These are phyloP conservation scores for Vanessa atalanta DNA, from an alignment of 1,140 invertebrate species.

Conservation along the genomic window DNA sequence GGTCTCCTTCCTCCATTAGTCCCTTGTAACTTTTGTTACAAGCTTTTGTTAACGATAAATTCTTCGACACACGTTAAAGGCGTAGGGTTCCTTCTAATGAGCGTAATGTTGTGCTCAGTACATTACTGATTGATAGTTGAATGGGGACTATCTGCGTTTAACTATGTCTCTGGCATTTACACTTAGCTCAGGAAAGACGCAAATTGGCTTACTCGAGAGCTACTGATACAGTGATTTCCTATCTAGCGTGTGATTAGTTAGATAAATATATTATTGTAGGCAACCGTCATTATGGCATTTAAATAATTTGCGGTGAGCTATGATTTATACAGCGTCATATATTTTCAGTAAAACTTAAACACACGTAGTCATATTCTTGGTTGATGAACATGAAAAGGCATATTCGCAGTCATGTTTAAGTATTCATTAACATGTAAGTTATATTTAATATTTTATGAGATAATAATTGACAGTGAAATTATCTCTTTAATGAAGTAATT, in stretches of 20 bases:
- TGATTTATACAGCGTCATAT: conserved; percentile 49
- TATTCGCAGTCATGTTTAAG: not conserved
- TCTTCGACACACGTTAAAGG: not conserved
- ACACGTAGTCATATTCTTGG: not conserved
- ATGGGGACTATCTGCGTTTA: not conserved
- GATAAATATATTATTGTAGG: no score
- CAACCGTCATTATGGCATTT: conserved; percentile 52
- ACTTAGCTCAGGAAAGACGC: not conserved
- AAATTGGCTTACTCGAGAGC: not conserved
- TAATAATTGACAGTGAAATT: not conserved
- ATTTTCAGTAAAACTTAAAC: not conserved
- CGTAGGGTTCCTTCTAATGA: not conserved
- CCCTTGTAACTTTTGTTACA: no score
- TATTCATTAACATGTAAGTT: not conserved
- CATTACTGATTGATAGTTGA: conserved; percentile 19
- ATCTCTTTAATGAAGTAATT: not conserved
- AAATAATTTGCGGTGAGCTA: conserved; percentile 58
- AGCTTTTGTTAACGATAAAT: not conserved
- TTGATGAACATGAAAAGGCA: not conserved
- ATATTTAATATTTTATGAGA: not conserved
- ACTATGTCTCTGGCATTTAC: not conserved
- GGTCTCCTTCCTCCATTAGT: no score
- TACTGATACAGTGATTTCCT: not conserved
- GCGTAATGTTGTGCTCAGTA: not conserved
- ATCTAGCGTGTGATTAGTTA: no score